phyloP scores from a whole-genome alignment of 23 tunicate species.

The Ascidia mentula region DNA sequence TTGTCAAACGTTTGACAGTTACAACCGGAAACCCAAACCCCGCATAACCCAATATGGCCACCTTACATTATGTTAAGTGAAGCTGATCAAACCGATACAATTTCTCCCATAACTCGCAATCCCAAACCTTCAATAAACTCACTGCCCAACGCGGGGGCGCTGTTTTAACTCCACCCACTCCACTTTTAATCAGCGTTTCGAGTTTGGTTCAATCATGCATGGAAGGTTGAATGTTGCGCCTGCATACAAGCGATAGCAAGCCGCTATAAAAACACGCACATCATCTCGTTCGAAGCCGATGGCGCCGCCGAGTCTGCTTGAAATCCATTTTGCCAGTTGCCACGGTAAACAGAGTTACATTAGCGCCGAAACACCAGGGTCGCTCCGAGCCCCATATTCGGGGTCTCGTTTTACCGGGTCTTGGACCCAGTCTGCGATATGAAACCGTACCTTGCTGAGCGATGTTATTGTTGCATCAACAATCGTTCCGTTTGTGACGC shows the following conservation, averaged over 20 bases:
- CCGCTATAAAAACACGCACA: conserved; percentile 44
- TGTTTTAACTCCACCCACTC: too few relatives aligned
- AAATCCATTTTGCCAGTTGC: conserved; percentile 6
- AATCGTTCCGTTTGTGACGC: background rate
- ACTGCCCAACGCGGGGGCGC: too few relatives aligned
- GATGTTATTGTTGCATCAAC: conserved; percentile 1
- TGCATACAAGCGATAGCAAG: conserved; percentile 25
- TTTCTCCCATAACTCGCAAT: too few relatives aligned
- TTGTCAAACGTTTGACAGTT: too few relatives aligned
- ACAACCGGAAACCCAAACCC: too few relatives aligned
- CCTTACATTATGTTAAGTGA: too few relatives aligned
- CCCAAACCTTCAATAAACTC: too few relatives aligned
- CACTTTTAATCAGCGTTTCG: conserved; percentile 35
- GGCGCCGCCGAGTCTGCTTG: conserved; percentile 11
- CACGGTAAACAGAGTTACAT: conserved; percentile 4
- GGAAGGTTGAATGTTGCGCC: conserved; percentile 27
- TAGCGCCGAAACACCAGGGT: background rate
- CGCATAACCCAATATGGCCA: too few relatives aligned
- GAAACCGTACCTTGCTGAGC: conserved; percentile 2
- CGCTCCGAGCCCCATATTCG: background rate
- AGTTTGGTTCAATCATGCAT: conserved; percentile 3
- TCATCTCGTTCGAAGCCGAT: conserved; percentile 19
- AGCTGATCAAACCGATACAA: too few relatives aligned
- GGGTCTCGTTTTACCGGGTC: background rate
- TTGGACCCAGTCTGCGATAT: background rate